A percentile compares a stretch with the other conserved stretches of the same genome.
phyloP scores from a whole-genome alignment of 2,888 invertebrate genomes.

The Oxystoma pomonae region DNA sequence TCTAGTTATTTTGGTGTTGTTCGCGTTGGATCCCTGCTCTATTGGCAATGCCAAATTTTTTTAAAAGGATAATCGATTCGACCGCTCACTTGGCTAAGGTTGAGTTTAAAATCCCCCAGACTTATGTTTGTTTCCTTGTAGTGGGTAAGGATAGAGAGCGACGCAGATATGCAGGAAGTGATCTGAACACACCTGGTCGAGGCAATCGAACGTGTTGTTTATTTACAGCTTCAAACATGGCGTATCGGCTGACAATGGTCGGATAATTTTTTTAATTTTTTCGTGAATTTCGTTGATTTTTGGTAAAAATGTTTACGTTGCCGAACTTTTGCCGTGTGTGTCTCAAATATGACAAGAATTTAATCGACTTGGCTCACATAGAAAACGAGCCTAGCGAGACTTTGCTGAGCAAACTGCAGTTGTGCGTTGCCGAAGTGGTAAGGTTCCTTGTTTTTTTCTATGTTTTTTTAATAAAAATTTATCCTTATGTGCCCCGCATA shows the following conservation, averaged over 20 bases:
- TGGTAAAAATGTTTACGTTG: constrained; percentile 41
- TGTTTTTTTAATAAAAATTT: constrained; percentile 5
- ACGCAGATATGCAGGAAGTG: not conserved
- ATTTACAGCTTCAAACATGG: constrained; percentile 34
- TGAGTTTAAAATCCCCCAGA: not conserved
- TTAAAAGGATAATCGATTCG: not conserved
- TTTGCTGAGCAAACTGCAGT: constrained; percentile 41
- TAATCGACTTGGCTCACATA: constrained; percentile 42
- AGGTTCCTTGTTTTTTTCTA: constrained; percentile 30
- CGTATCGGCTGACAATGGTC: constrained; percentile 40
- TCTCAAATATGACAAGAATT: constrained; percentile 41
- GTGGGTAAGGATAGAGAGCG: not conserved
- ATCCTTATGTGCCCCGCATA: not conserved
- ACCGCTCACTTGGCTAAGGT: no score
- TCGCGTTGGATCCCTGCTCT: not conserved
- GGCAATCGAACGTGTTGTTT: constrained; percentile 4
- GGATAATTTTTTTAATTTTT: constrained; percentile 35
- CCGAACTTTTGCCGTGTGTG: constrained; percentile 46
- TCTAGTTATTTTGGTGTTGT: not conserved
- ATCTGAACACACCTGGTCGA: not conserved
- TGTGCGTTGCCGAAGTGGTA: constrained; percentile 46
- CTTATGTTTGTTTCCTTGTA: not conserved
- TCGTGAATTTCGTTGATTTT: constrained; percentile 26
- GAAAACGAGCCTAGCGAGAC: constrained; percentile 42
- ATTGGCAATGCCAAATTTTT: not conserved